These are phyloP conservation scores for Hydra vulgaris DNA, from an alignment of 30 jellyfish, hydroid and myxozoan species.

Conservation along the genomic window DNA sequence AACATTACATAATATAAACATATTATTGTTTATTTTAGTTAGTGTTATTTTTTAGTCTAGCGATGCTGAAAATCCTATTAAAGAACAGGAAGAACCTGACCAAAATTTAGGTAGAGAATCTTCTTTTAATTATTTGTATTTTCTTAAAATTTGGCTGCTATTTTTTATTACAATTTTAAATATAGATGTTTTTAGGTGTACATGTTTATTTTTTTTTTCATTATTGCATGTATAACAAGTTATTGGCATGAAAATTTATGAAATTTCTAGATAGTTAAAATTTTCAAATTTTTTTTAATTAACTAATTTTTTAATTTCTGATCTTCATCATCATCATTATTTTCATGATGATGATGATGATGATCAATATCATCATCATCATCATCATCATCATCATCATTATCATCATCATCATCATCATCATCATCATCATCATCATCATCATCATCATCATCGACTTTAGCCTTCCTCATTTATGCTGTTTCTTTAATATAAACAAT, in stretches of 20 bases:
- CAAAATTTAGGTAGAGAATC: no score
- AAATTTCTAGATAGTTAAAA: neutral
- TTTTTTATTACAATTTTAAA: no score
- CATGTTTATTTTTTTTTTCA: no score
- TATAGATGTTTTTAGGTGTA: neutral
- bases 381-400: constrained; percentile 5
- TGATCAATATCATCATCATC: neutral
- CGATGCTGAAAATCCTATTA: no score
- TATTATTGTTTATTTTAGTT: no score
- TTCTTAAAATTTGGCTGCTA: no score
- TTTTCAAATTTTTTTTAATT: neutral
- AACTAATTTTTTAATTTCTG: neutral
- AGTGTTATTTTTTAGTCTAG: no score
- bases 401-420: constrained; percentile 5
- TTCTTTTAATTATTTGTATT: no score
- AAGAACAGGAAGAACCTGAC: no score
- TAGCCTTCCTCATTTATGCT: constrained; percentile 1
- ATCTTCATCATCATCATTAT: neutral
- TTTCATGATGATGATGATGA: neutral
- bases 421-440: constrained; percentile 3
- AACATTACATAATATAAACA: no score
- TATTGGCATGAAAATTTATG: neutral
- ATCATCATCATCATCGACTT: neutral
- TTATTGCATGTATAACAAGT: no score
- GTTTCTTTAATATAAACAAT: no score